Conservation (phyloP, 1,140 invertebrate species). For the Mycetomoellerius zeteki region DNA sequence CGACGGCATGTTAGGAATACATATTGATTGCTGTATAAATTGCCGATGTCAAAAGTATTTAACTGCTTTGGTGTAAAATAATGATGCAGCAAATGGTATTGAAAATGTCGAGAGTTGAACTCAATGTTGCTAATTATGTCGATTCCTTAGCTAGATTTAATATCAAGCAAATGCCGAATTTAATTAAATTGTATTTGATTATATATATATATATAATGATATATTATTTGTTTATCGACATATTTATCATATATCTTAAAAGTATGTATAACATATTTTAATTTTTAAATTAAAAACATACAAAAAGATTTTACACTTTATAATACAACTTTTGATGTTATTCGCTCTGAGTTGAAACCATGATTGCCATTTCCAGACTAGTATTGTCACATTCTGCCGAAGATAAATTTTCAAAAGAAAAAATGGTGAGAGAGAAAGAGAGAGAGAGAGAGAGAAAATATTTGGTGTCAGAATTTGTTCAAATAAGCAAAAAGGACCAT, state of each 20-base stretch:
- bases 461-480: too few relatives aligned
- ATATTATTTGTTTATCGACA: background rate
- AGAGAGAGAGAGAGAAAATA: too few relatives aligned
- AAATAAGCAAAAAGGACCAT: too few relatives aligned
- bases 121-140: constrained; percentile 50
- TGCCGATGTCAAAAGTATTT: constrained; percentile 18
- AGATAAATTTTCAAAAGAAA: too few relatives aligned
- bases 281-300: background rate
- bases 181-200: constrained; percentile 1
- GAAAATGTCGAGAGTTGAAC: background rate
- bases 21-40: constrained; percentile 32
- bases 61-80: constrained; percentile 3
- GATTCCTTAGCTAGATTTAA: background rate
- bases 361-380: background rate
- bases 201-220: too few relatives aligned
- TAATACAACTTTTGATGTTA: background rate
- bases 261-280: background rate
- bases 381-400: background rate
- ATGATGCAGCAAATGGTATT: constrained; percentile 38
- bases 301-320: background rate
- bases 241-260: background rate
- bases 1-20: background rate
- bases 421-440: too few relatives aligned
- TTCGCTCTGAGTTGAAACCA: background rate
- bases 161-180: background rate